These are phyloP conservation scores for Vollenhovia emeryi DNA, from an alignment of 1,140 invertebrate genomes.

Conservation along the genomic window DNA sequence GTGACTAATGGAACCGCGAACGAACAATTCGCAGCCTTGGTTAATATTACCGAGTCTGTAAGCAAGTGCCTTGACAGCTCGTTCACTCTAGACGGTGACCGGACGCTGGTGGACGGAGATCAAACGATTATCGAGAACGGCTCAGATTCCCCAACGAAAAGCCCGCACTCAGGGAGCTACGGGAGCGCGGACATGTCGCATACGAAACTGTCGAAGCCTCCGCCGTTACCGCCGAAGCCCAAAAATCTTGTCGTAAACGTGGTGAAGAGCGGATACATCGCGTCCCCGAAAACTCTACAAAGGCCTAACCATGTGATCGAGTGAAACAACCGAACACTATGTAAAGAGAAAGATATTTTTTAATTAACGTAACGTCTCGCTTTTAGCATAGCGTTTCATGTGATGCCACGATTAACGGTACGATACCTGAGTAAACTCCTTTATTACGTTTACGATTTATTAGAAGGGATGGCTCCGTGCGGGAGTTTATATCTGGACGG, in stretches of 20 bases:
- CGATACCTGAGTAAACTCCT: background rate
- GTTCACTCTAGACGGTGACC: constrained; percentile 71
- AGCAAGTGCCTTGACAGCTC: constrained; percentile 68
- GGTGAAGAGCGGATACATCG: constrained; percentile 75
- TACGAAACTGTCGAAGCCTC: constrained; percentile 81
- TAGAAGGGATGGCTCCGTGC: background rate
- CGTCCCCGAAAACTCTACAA: constrained; percentile 78
- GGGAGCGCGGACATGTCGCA: constrained; percentile 11
- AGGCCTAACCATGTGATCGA: constrained; percentile 69
- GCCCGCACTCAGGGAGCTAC: constrained; percentile 52
- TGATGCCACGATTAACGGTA: constrained; percentile 9
- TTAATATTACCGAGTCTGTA: constrained; percentile 52
- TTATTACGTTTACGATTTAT: background rate
- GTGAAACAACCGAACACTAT: constrained; percentile 59
- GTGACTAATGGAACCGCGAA: constrained; percentile 45
- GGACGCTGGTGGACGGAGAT: constrained; percentile 79
- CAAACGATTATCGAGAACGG: constrained; percentile 81
- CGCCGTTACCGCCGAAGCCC: constrained; percentile 83
- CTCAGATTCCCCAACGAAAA: constrained; percentile 61
- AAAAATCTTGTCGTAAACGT: constrained; percentile 78
- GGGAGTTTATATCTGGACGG: background rate
- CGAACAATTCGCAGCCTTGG: constrained; percentile 61
- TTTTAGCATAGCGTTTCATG: background rate
- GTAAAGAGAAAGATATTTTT: constrained; percentile 73
- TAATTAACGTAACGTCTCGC: constrained; percentile 35